phyloP scores from a whole-genome alignment of 2,888 invertebrate species.

The Temnothorax rugatulus region DNA sequence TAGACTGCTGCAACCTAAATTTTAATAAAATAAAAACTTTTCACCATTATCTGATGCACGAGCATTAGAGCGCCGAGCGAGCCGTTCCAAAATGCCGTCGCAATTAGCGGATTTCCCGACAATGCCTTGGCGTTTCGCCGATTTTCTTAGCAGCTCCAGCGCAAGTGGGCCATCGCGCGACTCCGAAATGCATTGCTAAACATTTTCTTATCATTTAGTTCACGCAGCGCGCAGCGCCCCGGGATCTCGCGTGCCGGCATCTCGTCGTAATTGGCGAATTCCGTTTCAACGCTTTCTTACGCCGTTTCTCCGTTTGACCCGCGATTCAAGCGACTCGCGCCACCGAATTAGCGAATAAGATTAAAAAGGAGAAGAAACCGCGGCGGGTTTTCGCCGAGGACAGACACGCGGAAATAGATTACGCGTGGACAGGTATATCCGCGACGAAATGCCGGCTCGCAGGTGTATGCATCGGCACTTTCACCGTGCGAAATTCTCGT shows the following conservation, averaged over 20 bases:
- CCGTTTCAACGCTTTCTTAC: constrained; percentile 46
- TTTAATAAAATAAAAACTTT: constrained; percentile 30
- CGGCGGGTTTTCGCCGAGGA: not conserved
- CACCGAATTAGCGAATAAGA: not conserved
- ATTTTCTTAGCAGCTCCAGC: not conserved
- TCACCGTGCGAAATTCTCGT: constrained; percentile 62
- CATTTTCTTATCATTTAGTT: not conserved
- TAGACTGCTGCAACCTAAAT: constrained; percentile 12
- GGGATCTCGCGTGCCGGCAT: not conserved
- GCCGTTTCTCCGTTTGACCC: constrained; percentile 27
- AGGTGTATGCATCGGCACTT: constrained; percentile 59
- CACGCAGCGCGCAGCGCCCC: not conserved
- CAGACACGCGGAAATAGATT: constrained; percentile 37
- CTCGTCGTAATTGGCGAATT: constrained; percentile 13
- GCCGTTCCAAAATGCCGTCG: not conserved
- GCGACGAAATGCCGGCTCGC: constrained; percentile 9
- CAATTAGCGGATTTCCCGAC: constrained; percentile 10
- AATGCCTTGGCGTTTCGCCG: not conserved
- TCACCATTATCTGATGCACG: not conserved
- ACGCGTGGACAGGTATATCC: not conserved
- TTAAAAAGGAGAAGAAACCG: not conserved
- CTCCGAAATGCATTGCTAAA: not conserved
- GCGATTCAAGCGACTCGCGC: not conserved
- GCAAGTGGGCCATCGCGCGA: not conserved
- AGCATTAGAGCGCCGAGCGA: not conserved